Conservation (phyloP, 2,888 invertebrate genomes). For the Volucella inflata region DNA sequence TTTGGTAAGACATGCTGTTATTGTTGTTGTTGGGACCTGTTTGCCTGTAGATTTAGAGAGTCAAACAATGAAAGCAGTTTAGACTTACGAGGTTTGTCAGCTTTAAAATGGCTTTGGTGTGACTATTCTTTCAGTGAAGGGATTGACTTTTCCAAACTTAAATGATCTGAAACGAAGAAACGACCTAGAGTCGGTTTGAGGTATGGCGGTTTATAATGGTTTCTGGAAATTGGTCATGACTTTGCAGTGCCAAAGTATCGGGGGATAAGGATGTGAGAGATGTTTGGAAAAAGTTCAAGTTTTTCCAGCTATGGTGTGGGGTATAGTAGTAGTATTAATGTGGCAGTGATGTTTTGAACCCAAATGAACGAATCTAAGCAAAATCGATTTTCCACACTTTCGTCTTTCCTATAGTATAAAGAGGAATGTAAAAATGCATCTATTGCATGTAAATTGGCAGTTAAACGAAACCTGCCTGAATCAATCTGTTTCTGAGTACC, state of each 20-base stretch:
- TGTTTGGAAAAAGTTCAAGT: not conserved
- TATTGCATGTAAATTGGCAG: no score
- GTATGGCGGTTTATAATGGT: conserved; percentile 41
- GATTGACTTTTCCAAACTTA: conserved; percentile 41
- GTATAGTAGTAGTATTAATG: no score
- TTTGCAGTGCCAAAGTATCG: not conserved
- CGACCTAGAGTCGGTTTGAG: not conserved
- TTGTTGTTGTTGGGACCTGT: conserved; percentile 6
- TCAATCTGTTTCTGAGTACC: no score
- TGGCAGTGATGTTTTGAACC: no score
- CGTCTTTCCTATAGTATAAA: no score
- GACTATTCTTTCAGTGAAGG: not conserved
- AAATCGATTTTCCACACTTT: no score
- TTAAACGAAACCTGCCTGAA: no score
- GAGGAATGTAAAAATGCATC: no score
- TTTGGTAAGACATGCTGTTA: conserved; percentile 45
- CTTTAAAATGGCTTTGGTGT: not conserved
- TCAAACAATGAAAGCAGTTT: conserved; percentile 9
- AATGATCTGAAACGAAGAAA: conserved; percentile 54
- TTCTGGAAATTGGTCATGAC: conserved; percentile 58
- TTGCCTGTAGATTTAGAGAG: not conserved
- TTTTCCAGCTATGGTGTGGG: no score
- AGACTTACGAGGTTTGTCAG: not conserved
- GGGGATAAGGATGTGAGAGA: not conserved
- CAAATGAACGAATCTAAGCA: no score